These are phyloP conservation scores for Steatornis caripensis DNA, from an alignment of 2,113 vertebrate genomes.

Conservation along the genomic window DNA sequence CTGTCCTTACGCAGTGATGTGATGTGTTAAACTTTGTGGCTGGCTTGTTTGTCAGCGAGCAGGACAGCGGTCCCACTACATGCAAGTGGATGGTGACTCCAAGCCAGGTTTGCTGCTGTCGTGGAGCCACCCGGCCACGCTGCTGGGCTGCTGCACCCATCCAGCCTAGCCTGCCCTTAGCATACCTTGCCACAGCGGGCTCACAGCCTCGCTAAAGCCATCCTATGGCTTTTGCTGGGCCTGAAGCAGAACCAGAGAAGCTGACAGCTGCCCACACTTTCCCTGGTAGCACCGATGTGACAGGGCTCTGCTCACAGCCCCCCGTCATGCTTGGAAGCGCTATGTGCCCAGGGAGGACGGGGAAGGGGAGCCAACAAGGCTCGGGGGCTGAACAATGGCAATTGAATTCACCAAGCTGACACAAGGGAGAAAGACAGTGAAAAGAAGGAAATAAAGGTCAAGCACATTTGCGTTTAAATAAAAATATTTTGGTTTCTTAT, in stretches of 20 bases:
- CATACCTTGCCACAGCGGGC: neutral
- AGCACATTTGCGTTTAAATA: constrained; percentile 45
- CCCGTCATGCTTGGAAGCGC: too few relatives aligned
- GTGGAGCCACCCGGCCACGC: neutral
- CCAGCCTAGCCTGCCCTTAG: neutral
- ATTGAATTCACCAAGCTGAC: neutral
- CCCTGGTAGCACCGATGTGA: neutral
- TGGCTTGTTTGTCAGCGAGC: too few relatives aligned
- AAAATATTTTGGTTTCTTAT: constrained; percentile 66
- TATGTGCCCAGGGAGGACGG: fast-evolving
- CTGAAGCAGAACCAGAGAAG: neutral
- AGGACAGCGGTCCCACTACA: too few relatives aligned
- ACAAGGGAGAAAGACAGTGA: neutral
- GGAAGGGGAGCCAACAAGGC: neutral
- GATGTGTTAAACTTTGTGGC: too few relatives aligned
- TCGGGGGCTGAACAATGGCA: neutral
- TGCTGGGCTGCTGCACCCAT: neutral
- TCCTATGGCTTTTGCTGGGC: neutral
- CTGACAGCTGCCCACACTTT: neutral
- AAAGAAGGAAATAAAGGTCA: constrained; percentile 9
- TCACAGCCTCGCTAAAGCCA: neutral
- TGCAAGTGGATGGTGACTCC: neutral
- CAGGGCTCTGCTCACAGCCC: neutral
- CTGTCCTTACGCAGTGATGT: too few relatives aligned
- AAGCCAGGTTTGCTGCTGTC: neutral